Percentiles rank a stretch among this genome's conserved stretches.
Evolutionary conservation across 2,888 invertebrate genomes (phyloP).

Genomic region (Xanthostigma xanthostigma): DNA sequence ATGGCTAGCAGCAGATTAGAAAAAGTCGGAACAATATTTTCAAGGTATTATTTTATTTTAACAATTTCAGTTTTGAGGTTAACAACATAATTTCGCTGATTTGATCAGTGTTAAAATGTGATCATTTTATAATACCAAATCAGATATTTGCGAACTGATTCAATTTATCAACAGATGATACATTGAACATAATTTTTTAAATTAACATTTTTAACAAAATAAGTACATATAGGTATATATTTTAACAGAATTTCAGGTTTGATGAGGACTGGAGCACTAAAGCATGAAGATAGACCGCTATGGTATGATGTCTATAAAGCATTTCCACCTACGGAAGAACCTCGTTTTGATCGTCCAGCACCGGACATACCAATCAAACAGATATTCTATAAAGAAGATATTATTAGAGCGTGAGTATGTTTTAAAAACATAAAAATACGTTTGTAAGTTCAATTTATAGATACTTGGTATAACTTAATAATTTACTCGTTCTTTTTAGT

Average conservation of each 20-base stretch:
- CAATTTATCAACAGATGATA: not conserved
- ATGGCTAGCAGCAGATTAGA: slow-evolving; percentile 59
- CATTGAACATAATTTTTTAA: not conserved
- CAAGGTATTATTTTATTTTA: slow-evolving; percentile 33
- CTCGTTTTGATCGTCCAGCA: slow-evolving; percentile 53
- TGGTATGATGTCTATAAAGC: slow-evolving; percentile 88
- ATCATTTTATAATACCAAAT: not conserved
- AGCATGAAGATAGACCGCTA: slow-evolving; percentile 67
- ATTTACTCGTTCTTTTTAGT: no score
- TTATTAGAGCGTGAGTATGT: slow-evolving; percentile 60
- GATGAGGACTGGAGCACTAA: slow-evolving; percentile 63
- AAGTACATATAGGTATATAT: not conserved
- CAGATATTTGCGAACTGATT: not conserved
- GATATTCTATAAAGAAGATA: slow-evolving; percentile 76
- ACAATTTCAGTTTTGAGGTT: not conserved
- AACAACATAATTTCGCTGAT: not conserved
- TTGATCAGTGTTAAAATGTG: no score
- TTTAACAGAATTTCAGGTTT: slow-evolving; percentile 58
- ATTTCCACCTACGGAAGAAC: slow-evolving; percentile 79
- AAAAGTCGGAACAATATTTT: slow-evolving; percentile 57
- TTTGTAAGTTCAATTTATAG: no score
- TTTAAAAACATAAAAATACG: not conserved
- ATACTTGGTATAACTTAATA: no score
- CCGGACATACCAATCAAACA: slow-evolving; percentile 43
- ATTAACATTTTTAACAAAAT: not conserved